Evolutionary conservation across 2,888 invertebrate species (phyloP).

Genomic region (Metalampra italica): DNA sequence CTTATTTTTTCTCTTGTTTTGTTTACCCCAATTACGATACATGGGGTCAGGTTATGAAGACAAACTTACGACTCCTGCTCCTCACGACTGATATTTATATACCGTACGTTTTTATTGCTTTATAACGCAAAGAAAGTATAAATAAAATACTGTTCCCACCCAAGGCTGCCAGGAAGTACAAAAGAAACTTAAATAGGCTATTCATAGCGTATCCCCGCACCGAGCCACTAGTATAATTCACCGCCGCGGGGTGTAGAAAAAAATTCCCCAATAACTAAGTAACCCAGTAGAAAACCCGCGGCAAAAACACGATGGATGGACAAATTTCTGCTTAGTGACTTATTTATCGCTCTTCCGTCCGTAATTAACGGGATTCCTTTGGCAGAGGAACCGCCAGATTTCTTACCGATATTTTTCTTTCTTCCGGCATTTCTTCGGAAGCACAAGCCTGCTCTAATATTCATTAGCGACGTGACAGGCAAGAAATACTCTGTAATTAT

Average conservation of each 20-base stretch:
- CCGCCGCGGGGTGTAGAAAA: slow-evolving; percentile 40
- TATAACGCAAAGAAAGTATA: neutral
- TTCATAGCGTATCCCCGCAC: slow-evolving; percentile 54
- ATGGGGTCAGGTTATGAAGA: too few species aligned
- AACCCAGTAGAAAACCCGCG: slow-evolving; percentile 47
- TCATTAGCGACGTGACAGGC: slow-evolving; percentile 73
- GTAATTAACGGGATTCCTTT: slow-evolving; percentile 66
- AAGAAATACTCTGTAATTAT: slow-evolving; percentile 74
- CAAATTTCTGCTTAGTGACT: slow-evolving; percentile 69
- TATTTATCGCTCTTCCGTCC: slow-evolving; percentile 58
- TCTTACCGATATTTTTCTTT: slow-evolving; percentile 19
- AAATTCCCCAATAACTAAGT: slow-evolving; percentile 51
- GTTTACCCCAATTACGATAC: too few species aligned
- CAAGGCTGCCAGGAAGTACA: slow-evolving; percentile 40
- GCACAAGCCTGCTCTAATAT: slow-evolving; percentile 56
- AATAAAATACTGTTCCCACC: slow-evolving; percentile 38
- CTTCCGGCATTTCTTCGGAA: slow-evolving; percentile 16
- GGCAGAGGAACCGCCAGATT: slow-evolving; percentile 50
- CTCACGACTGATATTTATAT: too few species aligned
- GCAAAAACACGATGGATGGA: slow-evolving; percentile 67
- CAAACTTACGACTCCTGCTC: too few species aligned
- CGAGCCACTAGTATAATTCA: slow-evolving; percentile 59
- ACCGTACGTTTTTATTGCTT: too few species aligned
- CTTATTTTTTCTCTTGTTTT: too few species aligned
- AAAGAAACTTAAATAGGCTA: slow-evolving; percentile 54